Evolutionary conservation across 2,113 vertebrate species (phyloP).

Genomic region (Salvelinus alpinus): DNA sequence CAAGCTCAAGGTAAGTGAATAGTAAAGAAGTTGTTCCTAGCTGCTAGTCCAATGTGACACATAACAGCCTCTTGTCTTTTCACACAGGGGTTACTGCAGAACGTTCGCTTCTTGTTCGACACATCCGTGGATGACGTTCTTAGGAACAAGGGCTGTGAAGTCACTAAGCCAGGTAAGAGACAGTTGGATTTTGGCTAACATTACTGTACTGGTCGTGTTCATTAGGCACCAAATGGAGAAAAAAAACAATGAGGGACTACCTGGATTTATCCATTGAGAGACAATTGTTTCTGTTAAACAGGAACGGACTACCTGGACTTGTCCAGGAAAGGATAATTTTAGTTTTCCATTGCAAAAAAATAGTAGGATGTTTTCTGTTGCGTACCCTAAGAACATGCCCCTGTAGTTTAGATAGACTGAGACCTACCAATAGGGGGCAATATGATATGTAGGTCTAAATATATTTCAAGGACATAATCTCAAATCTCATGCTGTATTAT

Average conservation of each 20-base stretch:
- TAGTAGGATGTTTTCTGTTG: not conserved
- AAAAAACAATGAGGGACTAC: too few relatives aligned
- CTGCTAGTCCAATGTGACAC: not conserved
- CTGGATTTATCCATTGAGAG: too few relatives aligned
- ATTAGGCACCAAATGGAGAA: too few relatives aligned
- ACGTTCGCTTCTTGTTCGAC: slow-evolving; percentile 85
- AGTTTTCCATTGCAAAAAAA: too few relatives aligned
- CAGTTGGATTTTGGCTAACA: not conserved
- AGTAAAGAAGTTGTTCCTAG: not conserved
- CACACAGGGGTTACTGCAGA: slow-evolving; percentile 90
- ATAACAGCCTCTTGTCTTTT: slow-evolving; percentile 27
- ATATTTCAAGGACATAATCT: not conserved
- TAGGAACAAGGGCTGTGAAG: slow-evolving; percentile 83
- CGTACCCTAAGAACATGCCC: not conserved
- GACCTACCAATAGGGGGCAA: not conserved
- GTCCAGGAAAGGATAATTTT: too few relatives aligned
- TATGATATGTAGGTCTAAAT: not conserved
- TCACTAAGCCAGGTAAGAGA: slow-evolving; percentile 80
- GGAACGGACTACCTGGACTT: too few relatives aligned
- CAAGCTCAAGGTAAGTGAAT: not conserved
- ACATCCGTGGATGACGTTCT: slow-evolving; percentile 86
- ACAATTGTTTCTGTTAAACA: too few relatives aligned
- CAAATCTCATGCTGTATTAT: not conserved
- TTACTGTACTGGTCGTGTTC: too few relatives aligned
- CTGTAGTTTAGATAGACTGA: not conserved